Conservation (phyloP, 2,113 vertebrate species). For the Rhegmatorhina hoffmannsi region DNA sequence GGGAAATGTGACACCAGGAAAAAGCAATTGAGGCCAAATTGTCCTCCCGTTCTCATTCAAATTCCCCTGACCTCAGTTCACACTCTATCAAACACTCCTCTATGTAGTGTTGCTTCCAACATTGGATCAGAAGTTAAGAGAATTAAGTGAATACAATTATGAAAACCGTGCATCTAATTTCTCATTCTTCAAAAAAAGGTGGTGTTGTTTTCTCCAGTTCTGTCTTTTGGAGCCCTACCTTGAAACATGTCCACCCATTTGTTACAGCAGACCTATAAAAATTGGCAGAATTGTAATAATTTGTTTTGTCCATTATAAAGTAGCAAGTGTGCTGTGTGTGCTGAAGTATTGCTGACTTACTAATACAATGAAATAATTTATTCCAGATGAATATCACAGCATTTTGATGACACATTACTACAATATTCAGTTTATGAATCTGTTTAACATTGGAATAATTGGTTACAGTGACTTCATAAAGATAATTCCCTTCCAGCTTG, state of each 20-base stretch:
- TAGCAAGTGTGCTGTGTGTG: not conserved
- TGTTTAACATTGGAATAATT: not conserved
- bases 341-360: not conserved
- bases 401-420: not conserved
- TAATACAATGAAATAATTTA: not conserved
- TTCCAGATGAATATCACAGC: not conserved
- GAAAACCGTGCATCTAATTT: not conserved
- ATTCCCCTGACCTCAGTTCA: not conserved
- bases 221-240: not conserved
- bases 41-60: not conserved
- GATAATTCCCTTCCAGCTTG: not conserved
- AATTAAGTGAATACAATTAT: not conserved
- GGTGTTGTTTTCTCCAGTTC: not conserved
- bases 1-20: not conserved
- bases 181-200: not conserved
- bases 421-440: not conserved
- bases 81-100: not conserved
- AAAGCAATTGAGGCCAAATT: not conserved
- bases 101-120: not conserved
- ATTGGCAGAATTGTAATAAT: not conserved
- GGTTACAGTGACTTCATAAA: not conserved
- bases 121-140: not conserved
- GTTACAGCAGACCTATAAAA: not conserved
- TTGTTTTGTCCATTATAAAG: not conserved
- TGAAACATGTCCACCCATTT: not conserved